Percentiles rank a stretch among this genome's conserved stretches.
Conservation (phyloP, 2,797 vertebrate species). For the Strix occidentalis region DNA sequence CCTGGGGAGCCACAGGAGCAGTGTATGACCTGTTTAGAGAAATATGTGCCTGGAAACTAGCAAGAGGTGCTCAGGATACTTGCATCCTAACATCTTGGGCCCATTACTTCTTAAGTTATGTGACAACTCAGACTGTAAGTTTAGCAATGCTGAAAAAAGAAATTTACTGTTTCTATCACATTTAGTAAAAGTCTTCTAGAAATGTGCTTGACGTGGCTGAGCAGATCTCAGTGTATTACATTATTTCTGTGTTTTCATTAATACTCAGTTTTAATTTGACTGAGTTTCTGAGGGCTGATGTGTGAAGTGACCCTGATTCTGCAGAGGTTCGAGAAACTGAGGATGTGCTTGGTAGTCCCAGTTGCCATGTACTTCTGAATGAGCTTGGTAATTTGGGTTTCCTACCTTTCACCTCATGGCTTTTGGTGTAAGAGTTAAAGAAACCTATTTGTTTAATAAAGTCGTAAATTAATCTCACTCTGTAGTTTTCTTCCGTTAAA, state of each 20-base stretch:
- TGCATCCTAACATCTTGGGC: neutral
- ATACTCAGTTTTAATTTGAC: neutral
- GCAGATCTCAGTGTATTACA: neutral
- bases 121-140: neutral
- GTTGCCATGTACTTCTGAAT: neutral
- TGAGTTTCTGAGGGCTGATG: neutral
- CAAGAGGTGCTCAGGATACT: neutral
- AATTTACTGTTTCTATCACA: neutral
- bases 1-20: neutral
- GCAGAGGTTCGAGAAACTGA: neutral
- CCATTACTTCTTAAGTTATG: neutral
- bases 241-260: neutral
- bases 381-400: neutral
- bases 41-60: neutral
- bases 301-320: neutral
- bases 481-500: neutral
- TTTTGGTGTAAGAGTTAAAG: neutral
- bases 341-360: neutral
- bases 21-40: neutral
- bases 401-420: neutral
- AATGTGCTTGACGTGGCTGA: neutral
- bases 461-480: neutral
- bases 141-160: neutral
- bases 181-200: neutral
- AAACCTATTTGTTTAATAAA: neutral